Base-by-base conservation (phyloP, 1,140 invertebrate species). In the Reticulitermes speratus region DNA sequence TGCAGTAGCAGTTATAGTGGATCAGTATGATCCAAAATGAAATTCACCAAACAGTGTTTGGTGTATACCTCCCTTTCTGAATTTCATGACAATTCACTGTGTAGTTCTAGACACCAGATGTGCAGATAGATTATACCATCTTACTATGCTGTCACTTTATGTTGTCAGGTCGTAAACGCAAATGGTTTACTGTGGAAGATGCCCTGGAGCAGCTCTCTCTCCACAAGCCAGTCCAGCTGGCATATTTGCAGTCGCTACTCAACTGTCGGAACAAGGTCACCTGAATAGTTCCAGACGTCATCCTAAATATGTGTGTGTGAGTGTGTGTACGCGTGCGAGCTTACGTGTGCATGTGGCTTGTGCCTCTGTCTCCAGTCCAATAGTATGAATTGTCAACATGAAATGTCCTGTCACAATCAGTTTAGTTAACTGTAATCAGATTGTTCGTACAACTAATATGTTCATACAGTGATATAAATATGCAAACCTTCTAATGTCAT, bases 161-260 rank as follows among this genome's bases (percentile, higher is more conserved):
- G 88, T 87, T 88, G 89, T 85, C 87, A 94, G 97, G 97, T 83
- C 94, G 97, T 83, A 96, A 97, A 90, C 93, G 97, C 87, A 96
- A 97, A 90, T 98, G 97, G 97, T 98, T 98, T 90, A 94, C 95
- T 59, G 94, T 98, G 88, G 95, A 97, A 85, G 97, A 98, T 89
- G 97, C 97, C 52, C 90, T 97, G 86, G 94, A 96, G 86, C 95
- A 97, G 90, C 93, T 98, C 85, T 95, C 96, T 84, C 92, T 96
- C 88, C 96, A 98, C 92, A 98, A 98, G 93, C 97, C 97, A 88
- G 95, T 97, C 87, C 97, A 98, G 91, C 94, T 96, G 87, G 95
- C 95, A 89, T 98, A 98, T 90, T 91, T 98, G 87, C 95, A 96
- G 84, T 87, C 87, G 48, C 87, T 87, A 44, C 87, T 87, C 44